phyloP scores from a whole-genome alignment of 2,797 vertebrate genomes.

The Prunella strophiata region DNA sequence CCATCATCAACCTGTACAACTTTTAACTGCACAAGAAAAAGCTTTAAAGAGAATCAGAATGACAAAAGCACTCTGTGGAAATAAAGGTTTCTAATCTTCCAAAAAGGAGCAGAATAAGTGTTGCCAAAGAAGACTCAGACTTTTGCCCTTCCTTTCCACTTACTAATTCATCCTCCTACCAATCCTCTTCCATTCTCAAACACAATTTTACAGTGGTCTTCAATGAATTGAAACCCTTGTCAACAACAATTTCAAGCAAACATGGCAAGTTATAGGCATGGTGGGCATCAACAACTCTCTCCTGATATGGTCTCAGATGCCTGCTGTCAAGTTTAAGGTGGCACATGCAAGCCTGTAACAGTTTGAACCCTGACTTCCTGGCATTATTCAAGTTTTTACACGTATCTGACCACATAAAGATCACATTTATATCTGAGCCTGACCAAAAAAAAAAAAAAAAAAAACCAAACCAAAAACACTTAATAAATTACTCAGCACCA shows the following conservation, averaged over 20 bases:
- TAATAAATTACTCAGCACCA: not conserved
- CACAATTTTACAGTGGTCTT: not conserved
- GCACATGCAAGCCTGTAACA: rapidly evolving
- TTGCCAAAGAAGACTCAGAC: not conserved
- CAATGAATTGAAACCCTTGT: not conserved
- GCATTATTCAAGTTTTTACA: not conserved
- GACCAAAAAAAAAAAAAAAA: not conserved
- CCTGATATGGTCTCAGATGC: not conserved
- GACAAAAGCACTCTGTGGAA: not conserved
- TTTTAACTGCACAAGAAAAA: not conserved
- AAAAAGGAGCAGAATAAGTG: not conserved
- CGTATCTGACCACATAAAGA: not conserved
- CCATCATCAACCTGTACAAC: not conserved
- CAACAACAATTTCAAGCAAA: not conserved
- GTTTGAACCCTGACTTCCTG: not conserved
- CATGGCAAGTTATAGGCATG: not conserved
- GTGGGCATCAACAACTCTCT: not conserved
- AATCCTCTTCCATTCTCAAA: not conserved
- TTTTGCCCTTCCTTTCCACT: not conserved
- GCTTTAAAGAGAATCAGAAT: not conserved
- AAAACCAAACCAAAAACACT: too few species aligned
- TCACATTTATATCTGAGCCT: not conserved
- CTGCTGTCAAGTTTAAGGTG: not conserved
- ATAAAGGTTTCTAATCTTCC: not conserved
- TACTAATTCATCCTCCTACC: not conserved